Evolutionary conservation across 2,113 vertebrate genomes (phyloP), one percentile per base, ranked within the genome.

Genomic region (Nicator chloris): DNA sequence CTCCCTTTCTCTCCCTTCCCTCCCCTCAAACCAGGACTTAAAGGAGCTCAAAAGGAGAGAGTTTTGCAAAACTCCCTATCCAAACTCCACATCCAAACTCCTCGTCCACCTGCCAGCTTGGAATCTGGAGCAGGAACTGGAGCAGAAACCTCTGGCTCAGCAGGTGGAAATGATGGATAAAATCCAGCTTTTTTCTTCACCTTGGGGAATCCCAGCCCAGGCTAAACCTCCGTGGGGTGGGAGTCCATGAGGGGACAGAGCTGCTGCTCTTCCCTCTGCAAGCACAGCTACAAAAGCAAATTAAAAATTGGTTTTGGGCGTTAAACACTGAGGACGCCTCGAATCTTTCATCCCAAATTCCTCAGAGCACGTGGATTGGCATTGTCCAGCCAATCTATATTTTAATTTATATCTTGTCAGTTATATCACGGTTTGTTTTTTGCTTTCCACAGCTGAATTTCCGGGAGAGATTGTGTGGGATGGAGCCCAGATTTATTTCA

Each of bases 321-420:
- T 42, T 42, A 13, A 5, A 35, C 40, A 5, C 72, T 7, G 22
- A 60, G 27, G 40, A 24, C 1, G 4, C 66, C 23, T 28, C 4
- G 31, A 71, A 47, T 44, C 53, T 50, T 33, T 18, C 5, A 28
- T 19, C 37, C 47, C 45, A 8, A 1, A 45, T n/a, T 35, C 47
- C 76, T 64, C 49, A 8, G 50, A 56, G 40, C 50, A 13, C 5
- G 2, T 4, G 10, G 15, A 22, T 28, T 39, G 49, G 6, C 0
- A 0, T 60, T 51, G 45, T 66, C 42, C 35, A 19, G 26, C 30
- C 54, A 13, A 15, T 6, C 5, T 7, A 2, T 8, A 24, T 33
- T 40, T 76, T n/a, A 17, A 57, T 57, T 31, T 35, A 2, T 26
- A 7, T 26, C 53, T 45, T 6, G 11, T 7, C 8, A 33, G 4